Base-by-base conservation (phyloP, 2,888 invertebrate genomes). In the Prosopocoilus inquinatus region DNA sequence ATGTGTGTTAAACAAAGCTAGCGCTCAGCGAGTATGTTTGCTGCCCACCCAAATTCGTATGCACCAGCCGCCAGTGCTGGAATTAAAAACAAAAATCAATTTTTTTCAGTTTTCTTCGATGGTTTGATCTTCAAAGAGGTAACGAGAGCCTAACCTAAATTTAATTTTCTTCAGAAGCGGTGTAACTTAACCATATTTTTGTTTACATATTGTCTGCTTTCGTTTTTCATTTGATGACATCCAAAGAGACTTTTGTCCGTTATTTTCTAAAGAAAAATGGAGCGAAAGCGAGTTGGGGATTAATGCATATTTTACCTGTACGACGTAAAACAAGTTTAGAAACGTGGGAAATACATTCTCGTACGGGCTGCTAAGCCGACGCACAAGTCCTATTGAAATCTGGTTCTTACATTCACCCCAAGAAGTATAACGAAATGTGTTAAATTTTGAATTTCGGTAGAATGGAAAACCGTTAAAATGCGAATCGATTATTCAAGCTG, bases 311-410 rank as follows among this genome's bases (percentile, higher is more conserved):
- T 62, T 60, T 64, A 60, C 60, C 62, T 62, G 59, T 53, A 54
- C 52, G 51, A 35, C 53, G 53, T 59, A 62, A 62, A 64, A 64
- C 62, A 60, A 64, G 62, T 62, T 61, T 54, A 48, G 39, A 50
- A 57, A 59, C 64, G 64, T 64, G 64, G 63, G 64, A 64, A 64
- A 57, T 39, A 49, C 46, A 56, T 59, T 51, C 55, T 32, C 43
- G 34, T 41, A 59, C 50, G 59, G 59, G 55, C 33, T 56, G 36
- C 12, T 38, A 47, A 58, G 54, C 46, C 58, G 47, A 43, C 20
- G 20, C 20, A 28, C 20, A 28, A 28, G 20, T 28, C 20, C 20
- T 49, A 58, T 58, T 56, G 52, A 56, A 56, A 60, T 58, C 60
- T 53, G 58, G 60, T 60, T 60, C 53, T 55, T 54, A 49, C 53